Conservation (phyloP, 2,113 vertebrate species). For the Ranitomeya variabilis region DNA sequence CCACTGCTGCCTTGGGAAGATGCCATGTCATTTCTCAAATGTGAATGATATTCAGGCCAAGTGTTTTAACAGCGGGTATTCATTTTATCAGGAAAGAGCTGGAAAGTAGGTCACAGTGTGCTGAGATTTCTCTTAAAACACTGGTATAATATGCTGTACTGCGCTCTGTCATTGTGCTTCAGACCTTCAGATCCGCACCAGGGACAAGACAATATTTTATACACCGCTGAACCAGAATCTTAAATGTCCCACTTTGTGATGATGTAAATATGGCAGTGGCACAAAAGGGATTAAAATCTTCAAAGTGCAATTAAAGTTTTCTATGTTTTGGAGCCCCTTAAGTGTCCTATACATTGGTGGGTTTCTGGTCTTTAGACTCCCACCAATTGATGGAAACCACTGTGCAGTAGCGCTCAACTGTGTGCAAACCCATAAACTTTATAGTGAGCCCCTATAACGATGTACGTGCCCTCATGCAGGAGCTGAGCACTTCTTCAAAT, state of each 20-base stretch:
- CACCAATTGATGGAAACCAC: no score
- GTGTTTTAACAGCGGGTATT: slow-evolving; percentile 62
- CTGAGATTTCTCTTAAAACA: slow-evolving; percentile 46
- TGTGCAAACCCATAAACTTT: no score
- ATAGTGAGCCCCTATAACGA: no score
- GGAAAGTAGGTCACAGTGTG: slow-evolving; percentile 66
- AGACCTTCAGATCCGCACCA: slow-evolving; percentile 46
- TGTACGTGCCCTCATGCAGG: no score
- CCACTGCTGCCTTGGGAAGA: slow-evolving; percentile 42
- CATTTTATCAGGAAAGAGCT: slow-evolving; percentile 60
- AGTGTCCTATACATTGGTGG: no score
- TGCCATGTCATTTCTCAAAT: slow-evolving; percentile 59
- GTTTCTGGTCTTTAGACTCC: no score
- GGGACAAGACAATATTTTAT: background rate
- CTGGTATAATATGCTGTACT: slow-evolving; percentile 56
- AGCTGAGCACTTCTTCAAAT: no score
- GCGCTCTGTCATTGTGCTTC: slow-evolving; percentile 54
- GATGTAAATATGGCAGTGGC: background rate
- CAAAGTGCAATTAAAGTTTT: no score
- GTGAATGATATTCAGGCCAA: slow-evolving; percentile 58
- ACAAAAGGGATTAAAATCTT: background rate
- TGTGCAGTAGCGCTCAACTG: no score
- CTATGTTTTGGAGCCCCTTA: no score
- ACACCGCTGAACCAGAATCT: background rate
- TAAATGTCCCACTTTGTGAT: background rate